Evolutionary conservation across 1,140 invertebrate species (phyloP).

Genomic region (Cyrtorhinus lividipennis): DNA sequence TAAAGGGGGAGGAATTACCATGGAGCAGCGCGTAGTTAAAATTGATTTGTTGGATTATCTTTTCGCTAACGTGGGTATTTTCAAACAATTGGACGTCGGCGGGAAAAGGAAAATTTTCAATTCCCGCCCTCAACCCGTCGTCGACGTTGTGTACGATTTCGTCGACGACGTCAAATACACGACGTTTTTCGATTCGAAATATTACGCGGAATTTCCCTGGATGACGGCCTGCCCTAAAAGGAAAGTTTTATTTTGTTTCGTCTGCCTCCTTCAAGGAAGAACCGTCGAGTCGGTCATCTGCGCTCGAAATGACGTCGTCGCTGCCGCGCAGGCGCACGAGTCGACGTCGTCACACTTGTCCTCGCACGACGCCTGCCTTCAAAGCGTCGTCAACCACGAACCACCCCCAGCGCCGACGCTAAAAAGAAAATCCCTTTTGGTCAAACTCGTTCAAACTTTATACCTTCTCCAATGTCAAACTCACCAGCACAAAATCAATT

Average conservation of each 20-base stretch:
- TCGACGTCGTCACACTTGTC: background rate
- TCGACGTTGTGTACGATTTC: background rate
- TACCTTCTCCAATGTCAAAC: background rate
- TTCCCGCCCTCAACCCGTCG: background rate
- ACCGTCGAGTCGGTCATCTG: conserved; percentile 1
- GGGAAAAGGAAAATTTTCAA: background rate
- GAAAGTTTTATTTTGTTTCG: background rate
- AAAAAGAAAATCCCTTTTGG: background rate
- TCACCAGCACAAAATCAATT: background rate
- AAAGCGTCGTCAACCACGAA: background rate
- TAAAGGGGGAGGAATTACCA: too few species aligned
- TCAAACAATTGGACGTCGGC: background rate
- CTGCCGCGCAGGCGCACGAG: conserved; percentile 1
- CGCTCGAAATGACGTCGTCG: background rate
- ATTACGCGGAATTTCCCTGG: background rate
- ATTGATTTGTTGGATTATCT: background rate
- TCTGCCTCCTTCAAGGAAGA: background rate
- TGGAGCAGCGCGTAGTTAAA: background rate
- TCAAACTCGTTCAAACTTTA: background rate
- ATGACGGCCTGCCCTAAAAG: background rate
- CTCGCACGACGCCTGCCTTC: background rate
- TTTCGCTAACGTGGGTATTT: background rate
- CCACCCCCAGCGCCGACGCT: background rate
- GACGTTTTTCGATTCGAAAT: background rate
- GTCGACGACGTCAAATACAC: background rate